Conservation (phyloP, 2,113 vertebrate genomes). For the Thunnus maccoyii region DNA sequence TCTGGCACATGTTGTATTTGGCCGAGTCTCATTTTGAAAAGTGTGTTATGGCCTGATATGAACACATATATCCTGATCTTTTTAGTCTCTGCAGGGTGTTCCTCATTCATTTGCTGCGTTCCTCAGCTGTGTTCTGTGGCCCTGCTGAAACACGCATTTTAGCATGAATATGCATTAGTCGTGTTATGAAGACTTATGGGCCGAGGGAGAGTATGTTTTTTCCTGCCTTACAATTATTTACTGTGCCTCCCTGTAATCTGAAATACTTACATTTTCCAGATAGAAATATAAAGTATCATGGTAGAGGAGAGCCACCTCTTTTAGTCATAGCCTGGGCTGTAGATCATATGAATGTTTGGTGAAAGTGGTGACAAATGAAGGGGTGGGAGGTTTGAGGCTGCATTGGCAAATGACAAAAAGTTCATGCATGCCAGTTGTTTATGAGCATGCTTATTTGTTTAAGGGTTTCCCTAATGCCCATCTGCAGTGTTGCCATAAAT, state of each 20-base stretch:
- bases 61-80: constrained; percentile 55
- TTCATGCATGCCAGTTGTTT: constrained; percentile 64
- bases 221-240: constrained; percentile 69
- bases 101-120: constrained; percentile 46
- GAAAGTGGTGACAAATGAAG: constrained; percentile 62
- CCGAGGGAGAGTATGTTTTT: constrained; percentile 28
- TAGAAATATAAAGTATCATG: constrained; percentile 60
- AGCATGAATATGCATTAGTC: constrained; percentile 65
- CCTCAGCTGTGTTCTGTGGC: constrained; percentile 28
- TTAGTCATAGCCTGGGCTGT: constrained; percentile 44
- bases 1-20: constrained; percentile 40
- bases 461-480: constrained; percentile 66
- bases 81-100: constrained; percentile 41
- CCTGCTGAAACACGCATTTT: constrained; percentile 52
- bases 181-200: constrained; percentile 68
- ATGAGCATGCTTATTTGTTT: constrained; percentile 70
- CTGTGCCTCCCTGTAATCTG: constrained; percentile 28
- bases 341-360: constrained; percentile 54
- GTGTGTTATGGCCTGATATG: constrained; percentile 42
- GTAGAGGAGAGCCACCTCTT: constrained; percentile 49
- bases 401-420: constrained; percentile 60
- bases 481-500: constrained; percentile 68
- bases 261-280: constrained; percentile 53
- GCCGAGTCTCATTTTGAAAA: constrained; percentile 55
- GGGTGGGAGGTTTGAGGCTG: constrained; percentile 31